Conservation (phyloP, 2,888 invertebrate genomes). For the Phymatocera aterrima region DNA sequence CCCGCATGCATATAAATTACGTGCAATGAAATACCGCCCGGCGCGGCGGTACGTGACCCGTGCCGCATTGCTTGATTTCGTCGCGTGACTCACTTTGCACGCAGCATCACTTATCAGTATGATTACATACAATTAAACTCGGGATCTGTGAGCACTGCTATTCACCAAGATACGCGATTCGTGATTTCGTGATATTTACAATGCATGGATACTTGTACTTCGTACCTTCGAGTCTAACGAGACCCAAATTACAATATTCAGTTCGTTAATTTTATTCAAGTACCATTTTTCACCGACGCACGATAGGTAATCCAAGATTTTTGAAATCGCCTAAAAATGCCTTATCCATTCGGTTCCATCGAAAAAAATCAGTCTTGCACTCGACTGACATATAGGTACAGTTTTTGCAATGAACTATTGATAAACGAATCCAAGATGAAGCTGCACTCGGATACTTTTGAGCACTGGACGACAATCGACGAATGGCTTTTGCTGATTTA, state of each 20-base stretch:
- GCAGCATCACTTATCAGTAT: slow-evolving; percentile 43
- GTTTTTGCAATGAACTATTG: not conserved
- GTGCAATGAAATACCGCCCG: slow-evolving; percentile 25
- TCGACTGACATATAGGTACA: not conserved
- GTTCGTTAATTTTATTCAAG: no score
- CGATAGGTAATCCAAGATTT: no score
- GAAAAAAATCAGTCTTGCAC: not conserved
- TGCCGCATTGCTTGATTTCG: slow-evolving; percentile 13
- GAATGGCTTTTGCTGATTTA: not conserved
- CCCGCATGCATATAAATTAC: slow-evolving; percentile 33
- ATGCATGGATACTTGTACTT: not conserved
- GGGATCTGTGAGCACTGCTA: slow-evolving; percentile 13
- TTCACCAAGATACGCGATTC: slow-evolving; percentile 19
- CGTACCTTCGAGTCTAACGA: slow-evolving; percentile 8
- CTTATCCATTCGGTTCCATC: not conserved
- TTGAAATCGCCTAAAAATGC: no score
- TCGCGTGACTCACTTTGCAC: slow-evolving; percentile 31
- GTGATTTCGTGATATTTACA: slow-evolving; percentile 34
- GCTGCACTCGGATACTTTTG: not conserved
- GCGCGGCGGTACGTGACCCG: slow-evolving; percentile 16
- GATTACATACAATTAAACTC: slow-evolving; percentile 41
- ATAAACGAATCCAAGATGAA: not conserved
- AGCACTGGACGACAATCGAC: slow-evolving; percentile 17
- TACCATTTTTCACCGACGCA: no score
- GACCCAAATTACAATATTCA: slow-evolving; percentile 3